phyloP scores from a whole-genome alignment of 2,113 vertebrate species.

The Microtus richardsoni region DNA sequence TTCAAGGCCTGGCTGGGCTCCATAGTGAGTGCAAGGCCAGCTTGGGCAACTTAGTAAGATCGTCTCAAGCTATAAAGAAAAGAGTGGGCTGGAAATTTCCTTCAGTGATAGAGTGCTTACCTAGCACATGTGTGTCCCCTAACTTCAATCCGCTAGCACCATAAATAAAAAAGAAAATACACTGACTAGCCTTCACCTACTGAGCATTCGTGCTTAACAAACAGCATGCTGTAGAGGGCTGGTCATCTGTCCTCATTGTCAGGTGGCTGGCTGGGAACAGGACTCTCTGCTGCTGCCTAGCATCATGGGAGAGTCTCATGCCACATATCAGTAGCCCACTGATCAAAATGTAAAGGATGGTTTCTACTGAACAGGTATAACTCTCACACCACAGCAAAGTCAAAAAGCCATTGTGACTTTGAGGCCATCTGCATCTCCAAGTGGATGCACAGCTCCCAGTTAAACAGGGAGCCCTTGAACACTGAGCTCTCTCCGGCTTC shows the following conservation, averaged over 20 bases:
- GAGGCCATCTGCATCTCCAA: neutral
- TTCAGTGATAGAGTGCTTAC: neutral
- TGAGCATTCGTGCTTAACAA: neutral
- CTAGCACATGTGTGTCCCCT: neutral
- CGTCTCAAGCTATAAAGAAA: neutral
- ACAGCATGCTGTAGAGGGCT: neutral
- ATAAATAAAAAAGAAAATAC: neutral
- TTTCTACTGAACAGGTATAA: neutral
- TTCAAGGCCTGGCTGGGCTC: neutral
- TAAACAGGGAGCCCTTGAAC: slow-evolving; percentile 14
- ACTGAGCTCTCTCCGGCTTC: neutral
- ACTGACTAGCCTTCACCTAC: neutral
- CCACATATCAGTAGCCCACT: neutral
- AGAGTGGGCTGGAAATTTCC: neutral
- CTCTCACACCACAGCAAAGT: neutral
- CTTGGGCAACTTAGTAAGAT: neutral
- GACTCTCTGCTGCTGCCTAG: neutral
- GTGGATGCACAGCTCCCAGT: neutral
- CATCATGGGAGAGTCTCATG: neutral
- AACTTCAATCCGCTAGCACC: neutral
- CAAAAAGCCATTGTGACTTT: neutral
- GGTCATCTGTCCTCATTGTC: neutral
- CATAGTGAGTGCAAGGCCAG: neutral
- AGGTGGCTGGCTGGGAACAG: neutral
- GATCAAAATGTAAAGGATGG: neutral